Evolutionary conservation across 2,113 vertebrate genomes (phyloP), one percentile per base, ranked within the genome.

Genomic region (Lepisosteus oculatus): DNA sequence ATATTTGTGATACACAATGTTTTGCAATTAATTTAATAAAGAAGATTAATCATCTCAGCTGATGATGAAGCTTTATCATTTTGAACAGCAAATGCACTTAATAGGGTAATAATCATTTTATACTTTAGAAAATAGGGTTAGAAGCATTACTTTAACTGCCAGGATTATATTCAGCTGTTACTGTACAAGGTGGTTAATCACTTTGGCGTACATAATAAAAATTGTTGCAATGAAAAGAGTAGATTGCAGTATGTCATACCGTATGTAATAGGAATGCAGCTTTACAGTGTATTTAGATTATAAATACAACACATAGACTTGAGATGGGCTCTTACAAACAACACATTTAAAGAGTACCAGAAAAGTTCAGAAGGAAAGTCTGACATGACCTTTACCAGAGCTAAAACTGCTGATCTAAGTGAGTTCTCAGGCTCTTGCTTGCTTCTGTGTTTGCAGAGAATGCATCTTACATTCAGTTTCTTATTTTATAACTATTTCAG

Each of bases 111-210:
- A 88, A 89, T 90, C 78, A 75, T 77, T 80, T 82, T 80, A 81
- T 85, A 84, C 84, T 70, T 72, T 71, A 68, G 78, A 72, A 85
- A 85, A 83, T 74, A 73, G 70, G 65, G 72, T 54, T 78, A 81
- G 63, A 67, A 70, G 76, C 83, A 73, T 71, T 76, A 73, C 65
- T 74, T 56, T 71, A 79, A 55, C 76, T 80, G 79, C 75, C 67
- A 64, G n/a, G 15, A n/a, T 72, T 80, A 80, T 90, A 88, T 87
- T 86, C 83, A 88, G 84, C 78, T 74, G 79, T 79, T 45, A n/a
- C n/a, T n/a, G n/a, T n/a, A 72, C 76, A 68, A 59, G 81, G 81
- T 81, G 81, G 81, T 88, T 80, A 78, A 85, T 86, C 85, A 89
- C 79, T 72, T 81, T 81, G 83, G 81, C 78, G 80, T 62, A 69